Evolutionary conservation across 2,797 vertebrate genomes (phyloP).

Genomic region (Podarcis siculus): DNA sequence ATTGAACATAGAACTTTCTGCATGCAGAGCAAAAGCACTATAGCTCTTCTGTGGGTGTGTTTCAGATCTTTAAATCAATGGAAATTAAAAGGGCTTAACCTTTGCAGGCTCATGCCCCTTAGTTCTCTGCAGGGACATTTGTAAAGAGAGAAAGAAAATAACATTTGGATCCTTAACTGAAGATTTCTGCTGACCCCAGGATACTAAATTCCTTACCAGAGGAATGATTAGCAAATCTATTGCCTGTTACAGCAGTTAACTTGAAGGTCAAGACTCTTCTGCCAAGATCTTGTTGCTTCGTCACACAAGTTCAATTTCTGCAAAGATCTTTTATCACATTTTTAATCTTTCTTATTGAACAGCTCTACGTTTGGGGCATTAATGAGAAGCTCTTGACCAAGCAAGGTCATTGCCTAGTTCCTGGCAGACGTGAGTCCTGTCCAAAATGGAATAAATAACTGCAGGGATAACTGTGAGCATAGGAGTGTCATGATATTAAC

Average conservation of each 20-base stretch:
- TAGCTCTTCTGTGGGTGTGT: background rate
- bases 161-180: background rate
- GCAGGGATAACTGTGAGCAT: background rate
- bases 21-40: too few relatives aligned
- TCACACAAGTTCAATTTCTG: background rate
- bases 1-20: too few relatives aligned
- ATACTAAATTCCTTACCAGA: conserved; percentile 2
- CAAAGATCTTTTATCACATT: background rate
- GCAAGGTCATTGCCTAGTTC: background rate
- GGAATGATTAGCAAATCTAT: background rate
- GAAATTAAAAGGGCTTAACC: background rate
- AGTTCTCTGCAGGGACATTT: background rate
- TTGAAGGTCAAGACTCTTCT: conserved; percentile 8
- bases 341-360: conserved; percentile 2
- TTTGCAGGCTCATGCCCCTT: background rate
- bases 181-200: background rate
- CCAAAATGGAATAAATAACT: background rate
- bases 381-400: conserved; percentile 7
- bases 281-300: background rate
- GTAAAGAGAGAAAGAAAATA: background rate
- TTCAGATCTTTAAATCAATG: background rate
- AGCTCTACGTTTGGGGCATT: background rate
- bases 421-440: background rate
- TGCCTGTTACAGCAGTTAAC: background rate
- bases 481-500: background rate